Base-by-base conservation (phyloP, 2,797 vertebrate species). In the Hippocampus kuda region DNA sequence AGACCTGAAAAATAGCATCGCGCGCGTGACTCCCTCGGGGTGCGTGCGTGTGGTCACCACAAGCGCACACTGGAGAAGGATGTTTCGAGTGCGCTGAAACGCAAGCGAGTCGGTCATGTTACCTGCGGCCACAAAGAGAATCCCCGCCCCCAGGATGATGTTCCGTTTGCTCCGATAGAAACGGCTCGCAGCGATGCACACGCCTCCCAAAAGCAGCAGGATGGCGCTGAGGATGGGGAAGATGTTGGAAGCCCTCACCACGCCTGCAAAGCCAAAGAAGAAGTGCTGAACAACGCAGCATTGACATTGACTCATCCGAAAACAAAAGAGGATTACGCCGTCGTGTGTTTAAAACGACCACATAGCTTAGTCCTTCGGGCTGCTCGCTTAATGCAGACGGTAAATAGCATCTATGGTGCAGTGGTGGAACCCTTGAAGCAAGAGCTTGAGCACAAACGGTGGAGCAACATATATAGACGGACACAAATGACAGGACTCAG, bases 201-300 rank as follows among this genome's bases (percentile, higher is more conserved):
- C 87, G 20, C 95, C 95, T 75, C 95, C 95, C 84, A 96, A 94
- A 78, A 98, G 85, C 85, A 98, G 90, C 82, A 98, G 89, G 83
- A 95, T 94, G 72, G 94, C 94, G 78, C 95, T 98, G 79, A 97
- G 94, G 86, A 97, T 96, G 1, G 95, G 95, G 85, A 98, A 98
- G 88, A 98, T 95, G 86, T 95, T 98, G 82, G 95, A 98, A 83
- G 95, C 95, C 71, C 95, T 90, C 74, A 98, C 95, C 34, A 96
- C 93, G 66, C 95, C 95, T 95, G 77, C 41, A 78, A 26, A 10
- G 56, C 9, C 51, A 16, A 9, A 68, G 9, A 42, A 10, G 16
- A 57, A 46, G 8, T 26, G 38, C 8, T 66, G 10, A 51, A 7
- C 34, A 48, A 60, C 20, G 20, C 11, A 48, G 34, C n/a, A n/a